phyloP scores from a whole-genome alignment of 2,797 vertebrate species.

The Rhynchonycteris naso region DNA sequence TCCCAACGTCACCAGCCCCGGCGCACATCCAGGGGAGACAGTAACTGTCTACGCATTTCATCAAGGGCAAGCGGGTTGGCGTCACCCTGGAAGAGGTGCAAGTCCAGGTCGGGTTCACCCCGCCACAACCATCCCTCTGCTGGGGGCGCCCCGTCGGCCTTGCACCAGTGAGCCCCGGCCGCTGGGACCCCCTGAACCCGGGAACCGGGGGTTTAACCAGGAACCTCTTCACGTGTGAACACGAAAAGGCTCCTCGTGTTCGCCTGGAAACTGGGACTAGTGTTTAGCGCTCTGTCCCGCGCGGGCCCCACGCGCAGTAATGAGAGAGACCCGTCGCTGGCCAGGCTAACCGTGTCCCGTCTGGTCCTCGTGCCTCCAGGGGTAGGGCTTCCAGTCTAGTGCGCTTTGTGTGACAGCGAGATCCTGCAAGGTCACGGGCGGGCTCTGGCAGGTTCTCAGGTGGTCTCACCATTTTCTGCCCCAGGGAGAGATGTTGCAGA shows the following conservation, averaged over 20 bases:
- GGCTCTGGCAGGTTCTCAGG: not conserved
- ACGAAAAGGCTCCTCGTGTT: not conserved
- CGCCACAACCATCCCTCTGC: rapidly evolving
- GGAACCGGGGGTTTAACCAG: not conserved
- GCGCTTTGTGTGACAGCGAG: not conserved
- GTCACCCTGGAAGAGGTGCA: not conserved
- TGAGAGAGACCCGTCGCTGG: not conserved
- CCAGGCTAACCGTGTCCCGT: not conserved
- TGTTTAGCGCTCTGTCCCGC: conserved; percentile 1
- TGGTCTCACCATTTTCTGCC: not conserved
- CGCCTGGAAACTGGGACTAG: not conserved
- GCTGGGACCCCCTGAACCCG: not conserved
- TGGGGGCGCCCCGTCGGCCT: not conserved
- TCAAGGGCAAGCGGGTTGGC: not conserved
- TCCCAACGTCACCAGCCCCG: too few species aligned
- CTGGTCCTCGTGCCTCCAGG: not conserved
- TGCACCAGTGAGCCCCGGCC: rapidly evolving
- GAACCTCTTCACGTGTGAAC: not conserved
- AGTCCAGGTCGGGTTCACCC: not conserved
- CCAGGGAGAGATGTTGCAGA: not conserved
- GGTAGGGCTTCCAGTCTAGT: not conserved
- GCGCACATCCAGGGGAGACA: too few species aligned
- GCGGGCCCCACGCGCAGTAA: not conserved
- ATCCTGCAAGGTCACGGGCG: not conserved
- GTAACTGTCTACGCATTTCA: not conserved